A percentile compares a stretch with the other conserved stretches of the same genome.
phyloP scores from a whole-genome alignment of 1,140 invertebrate genomes.

The roundworm (Caenorhabditis elegans) region WBcel235 BX284604.4:9040501-9041000 shows the following conservation, averaged over 20 bases:
- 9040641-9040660: background rate
- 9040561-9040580: background rate
- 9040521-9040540: background rate
- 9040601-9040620: slow-evolving; percentile 15
- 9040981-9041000: too few relatives aligned
- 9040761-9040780: background rate
- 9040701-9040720: background rate
- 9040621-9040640: background rate
- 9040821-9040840: too few relatives aligned
- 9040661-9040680: background rate
- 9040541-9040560: slow-evolving; percentile 5
- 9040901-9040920: too few relatives aligned
- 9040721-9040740: slow-evolving; percentile 4
- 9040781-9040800: too few relatives aligned
- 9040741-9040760: background rate
- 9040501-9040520: too few relatives aligned
- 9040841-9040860: too few relatives aligned
- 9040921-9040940: too few relatives aligned
- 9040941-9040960: too few relatives aligned
- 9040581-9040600: background rate
- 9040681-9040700: slow-evolving; percentile 10
- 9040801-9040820: too few relatives aligned
- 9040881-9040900: too few relatives aligned
- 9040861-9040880: too few relatives aligned
- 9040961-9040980: too few relatives aligned